phyloP scores from a whole-genome alignment of 2,797 vertebrate species.

The Nannoperca australis region DNA sequence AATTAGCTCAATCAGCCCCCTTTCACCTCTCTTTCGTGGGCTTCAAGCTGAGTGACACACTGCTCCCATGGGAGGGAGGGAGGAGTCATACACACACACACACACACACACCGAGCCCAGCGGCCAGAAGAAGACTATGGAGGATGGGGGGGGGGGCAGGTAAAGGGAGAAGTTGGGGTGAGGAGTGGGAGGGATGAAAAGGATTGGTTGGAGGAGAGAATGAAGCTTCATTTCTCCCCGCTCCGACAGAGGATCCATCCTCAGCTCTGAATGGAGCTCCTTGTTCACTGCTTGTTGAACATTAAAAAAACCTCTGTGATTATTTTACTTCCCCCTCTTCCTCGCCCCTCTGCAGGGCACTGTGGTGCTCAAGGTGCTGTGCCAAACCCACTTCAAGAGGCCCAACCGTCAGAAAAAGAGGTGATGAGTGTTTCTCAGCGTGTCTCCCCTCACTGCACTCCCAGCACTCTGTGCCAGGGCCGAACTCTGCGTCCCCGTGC shows the following conservation, averaged over 20 bases:
- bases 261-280: slow-evolving; percentile 58
- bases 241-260: slow-evolving; percentile 41
- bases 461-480: slow-evolving; percentile 33
- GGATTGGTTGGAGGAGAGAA: slow-evolving; percentile 33
- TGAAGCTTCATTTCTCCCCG: slow-evolving; percentile 35
- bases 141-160: slow-evolving; percentile 20
- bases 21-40: slow-evolving; percentile 83
- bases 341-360: slow-evolving; percentile 25
- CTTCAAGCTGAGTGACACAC: slow-evolving; percentile 82
- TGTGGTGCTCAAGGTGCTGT: slow-evolving; percentile 7
- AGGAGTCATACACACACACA: slow-evolving; percentile 7
- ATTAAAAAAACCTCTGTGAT: slow-evolving; percentile 50
- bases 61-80: slow-evolving; percentile 70
- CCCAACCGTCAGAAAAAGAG: slow-evolving; percentile 43
- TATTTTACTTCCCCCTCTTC: slow-evolving; percentile 55
- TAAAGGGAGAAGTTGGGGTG: slow-evolving; percentile 35
- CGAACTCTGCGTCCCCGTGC: slow-evolving; percentile 39
- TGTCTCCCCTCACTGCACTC: slow-evolving; percentile 16
- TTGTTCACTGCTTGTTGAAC: slow-evolving; percentile 64
- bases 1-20: slow-evolving; percentile 88
- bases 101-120: slow-evolving; percentile 40
- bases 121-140: slow-evolving; percentile 43
- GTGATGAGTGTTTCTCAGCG: slow-evolving; percentile 47
- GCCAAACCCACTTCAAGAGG: slow-evolving; percentile 52
- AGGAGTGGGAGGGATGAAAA: slow-evolving; percentile 34